These are phyloP conservation scores for Lycocorax pyrrhopterus DNA, from an alignment of 2,113 vertebrate species.

Conservation along the genomic window DNA sequence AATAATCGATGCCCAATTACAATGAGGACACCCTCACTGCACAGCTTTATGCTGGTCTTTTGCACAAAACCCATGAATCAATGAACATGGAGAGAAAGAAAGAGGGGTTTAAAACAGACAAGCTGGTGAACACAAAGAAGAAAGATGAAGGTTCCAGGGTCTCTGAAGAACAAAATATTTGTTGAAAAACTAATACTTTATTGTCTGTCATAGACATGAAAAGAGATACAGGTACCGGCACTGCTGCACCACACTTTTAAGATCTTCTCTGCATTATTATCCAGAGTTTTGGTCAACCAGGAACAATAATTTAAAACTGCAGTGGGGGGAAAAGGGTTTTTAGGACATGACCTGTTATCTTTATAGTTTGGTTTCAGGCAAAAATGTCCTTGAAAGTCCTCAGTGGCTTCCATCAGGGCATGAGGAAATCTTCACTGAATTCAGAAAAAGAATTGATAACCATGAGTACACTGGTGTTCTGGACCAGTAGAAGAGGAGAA, in stretches of 20 bases:
- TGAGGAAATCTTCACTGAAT: background rate
- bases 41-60: background rate
- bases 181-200: background rate
- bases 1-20: slow-evolving; percentile 46
- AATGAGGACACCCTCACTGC: background rate
- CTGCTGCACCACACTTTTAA: background rate
- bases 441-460: background rate
- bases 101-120: background rate
- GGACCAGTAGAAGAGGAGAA: background rate
- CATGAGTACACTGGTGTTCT: background rate
- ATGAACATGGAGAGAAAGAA: background rate
- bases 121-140: background rate
- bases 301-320: background rate
- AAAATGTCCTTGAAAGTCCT: background rate
- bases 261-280: background rate
- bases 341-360: background rate
- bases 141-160: background rate
- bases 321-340: background rate
- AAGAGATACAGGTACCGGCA: background rate
- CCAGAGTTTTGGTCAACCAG: background rate
- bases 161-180: background rate
- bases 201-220: background rate
- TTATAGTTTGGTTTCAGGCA: background rate
- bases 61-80: background rate
- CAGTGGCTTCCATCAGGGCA: background rate